Percentiles rank a stretch among this genome's conserved stretches.
These are phyloP conservation scores for Clepsis dumicolana DNA, from an alignment of 2,888 invertebrate species.

Conservation along the genomic window DNA sequence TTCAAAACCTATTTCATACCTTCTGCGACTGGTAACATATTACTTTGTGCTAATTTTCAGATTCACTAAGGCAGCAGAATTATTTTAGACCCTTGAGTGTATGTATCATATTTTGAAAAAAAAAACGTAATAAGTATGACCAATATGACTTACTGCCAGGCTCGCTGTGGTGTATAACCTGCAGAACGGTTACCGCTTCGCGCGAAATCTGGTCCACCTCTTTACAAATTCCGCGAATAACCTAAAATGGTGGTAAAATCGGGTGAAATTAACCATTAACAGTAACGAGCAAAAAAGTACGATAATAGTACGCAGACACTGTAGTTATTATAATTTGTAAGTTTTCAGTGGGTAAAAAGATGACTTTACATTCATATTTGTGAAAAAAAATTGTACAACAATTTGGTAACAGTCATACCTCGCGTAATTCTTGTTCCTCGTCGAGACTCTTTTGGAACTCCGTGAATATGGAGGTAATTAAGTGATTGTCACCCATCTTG, in stretches of 20 bases:
- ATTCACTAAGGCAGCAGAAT: not conserved
- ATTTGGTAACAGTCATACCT: conserved; percentile 82
- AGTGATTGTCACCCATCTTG: conserved; percentile 66
- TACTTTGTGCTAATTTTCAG: too few relatives aligned
- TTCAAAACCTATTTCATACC: too few relatives aligned
- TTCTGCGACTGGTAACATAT: too few relatives aligned
- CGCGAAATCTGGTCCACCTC: conserved; percentile 92
- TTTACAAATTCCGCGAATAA: conserved; percentile 89
- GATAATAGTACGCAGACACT: not conserved
- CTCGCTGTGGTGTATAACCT: conserved; percentile 92
- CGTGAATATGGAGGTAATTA: conserved; percentile 88
- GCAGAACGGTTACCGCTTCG: conserved; percentile 92
- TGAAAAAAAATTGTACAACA: not conserved
- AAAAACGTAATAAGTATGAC: not conserved
- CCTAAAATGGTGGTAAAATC: conserved; percentile 68
- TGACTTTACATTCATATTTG: not conserved
- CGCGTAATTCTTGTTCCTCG: conserved; percentile 92
- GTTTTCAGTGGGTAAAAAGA: not conserved
- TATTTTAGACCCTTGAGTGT: too few relatives aligned
- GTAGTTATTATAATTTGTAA: not conserved
- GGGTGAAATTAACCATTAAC: not conserved
- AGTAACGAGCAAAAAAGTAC: not conserved
- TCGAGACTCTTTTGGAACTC: conserved; percentile 92
- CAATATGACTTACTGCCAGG: conserved; percentile 86
- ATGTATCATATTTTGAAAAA: too few relatives aligned